Percentiles rank a stretch among this genome's conserved stretches.
Conservation (phyloP, 2,113 vertebrate species). For the Haemorhous mexicanus region DNA sequence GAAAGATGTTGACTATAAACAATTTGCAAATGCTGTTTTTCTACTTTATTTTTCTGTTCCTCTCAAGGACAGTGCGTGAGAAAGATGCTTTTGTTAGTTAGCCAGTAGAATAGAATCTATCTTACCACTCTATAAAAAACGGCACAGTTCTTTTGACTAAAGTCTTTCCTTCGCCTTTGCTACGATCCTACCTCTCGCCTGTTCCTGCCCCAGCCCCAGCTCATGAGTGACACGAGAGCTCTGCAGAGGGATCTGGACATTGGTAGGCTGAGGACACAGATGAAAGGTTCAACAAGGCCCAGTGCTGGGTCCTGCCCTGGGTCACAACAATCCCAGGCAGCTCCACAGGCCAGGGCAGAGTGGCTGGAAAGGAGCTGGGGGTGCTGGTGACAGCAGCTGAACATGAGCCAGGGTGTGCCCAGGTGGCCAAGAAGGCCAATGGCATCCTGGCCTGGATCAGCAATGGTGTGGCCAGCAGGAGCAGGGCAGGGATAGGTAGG, state of each 20-base stretch:
- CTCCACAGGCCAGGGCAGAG: not conserved
- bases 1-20: no score
- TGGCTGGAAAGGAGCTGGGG: not conserved
- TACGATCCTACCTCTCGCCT: no score
- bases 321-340: not conserved
- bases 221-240: not conserved
- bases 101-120: no score
- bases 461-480: not conserved
- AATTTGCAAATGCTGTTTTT: no score
- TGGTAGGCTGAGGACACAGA: accelerated
- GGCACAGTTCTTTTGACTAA: no score
- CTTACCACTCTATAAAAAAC: no score
- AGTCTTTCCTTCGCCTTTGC: no score
- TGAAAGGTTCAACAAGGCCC: not conserved
- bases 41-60: no score
- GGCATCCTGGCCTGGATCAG: not conserved
- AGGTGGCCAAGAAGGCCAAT: not conserved
- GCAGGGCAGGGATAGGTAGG: not conserved
- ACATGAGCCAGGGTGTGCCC: not conserved
- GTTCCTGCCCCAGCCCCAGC: no score
- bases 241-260: not conserved
- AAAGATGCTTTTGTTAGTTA: no score
- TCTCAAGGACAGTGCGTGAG: no score
- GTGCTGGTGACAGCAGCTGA: not conserved
- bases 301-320: accelerated